Evolutionary conservation across 1,140 invertebrate species (phyloP), one percentile per base, ranked within the genome.

Genomic region (Drosophila albomicans): DNA sequence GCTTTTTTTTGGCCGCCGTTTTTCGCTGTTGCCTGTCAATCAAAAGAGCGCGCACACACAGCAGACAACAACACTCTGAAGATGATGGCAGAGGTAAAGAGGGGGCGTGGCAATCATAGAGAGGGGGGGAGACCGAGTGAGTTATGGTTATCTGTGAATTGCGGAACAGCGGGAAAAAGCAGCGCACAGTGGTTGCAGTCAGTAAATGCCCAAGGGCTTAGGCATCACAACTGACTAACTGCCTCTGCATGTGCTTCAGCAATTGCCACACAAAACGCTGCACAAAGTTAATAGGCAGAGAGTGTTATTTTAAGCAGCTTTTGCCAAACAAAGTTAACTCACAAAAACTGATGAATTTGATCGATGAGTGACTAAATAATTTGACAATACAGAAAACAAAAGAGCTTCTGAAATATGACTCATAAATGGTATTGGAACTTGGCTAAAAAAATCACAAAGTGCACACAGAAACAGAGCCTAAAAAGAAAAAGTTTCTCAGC

Each of bases 1-100:
- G 66, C 20, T 54, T 66, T 82, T 87, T 35, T 67, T 28, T 46
- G 32, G 66, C 49, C 72, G 65, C 65, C 61, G 64, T 75, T 82
- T 87, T 82, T 79, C 48, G 67, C 61, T 80, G 80, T 75, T 84
- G 81, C 61, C 84, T 84, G 84, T 88, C 84, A 88, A 88, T 88
- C 84, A 84, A 73, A 78, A 74, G 38, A 66, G 72, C 77, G 72
- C 82, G 69, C 67, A 49, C 77, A 69, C 82, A 72, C 67, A 49
- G 13, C 58, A 49, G 45, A 54, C 35, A 38, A 54, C 35, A 35
- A 6, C 8, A 15, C 54, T 38, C 54, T 16, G 13, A 1, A 13
- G 43, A 48, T 48, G 43, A 48, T 32, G 7, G 30, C 15, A 45
- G 38, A 1, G 68, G 28, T 7, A 5, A 13, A 46, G 41, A 8